Base-by-base conservation (phyloP, 1,140 invertebrate genomes). In the Drosophila erecta region DNA sequence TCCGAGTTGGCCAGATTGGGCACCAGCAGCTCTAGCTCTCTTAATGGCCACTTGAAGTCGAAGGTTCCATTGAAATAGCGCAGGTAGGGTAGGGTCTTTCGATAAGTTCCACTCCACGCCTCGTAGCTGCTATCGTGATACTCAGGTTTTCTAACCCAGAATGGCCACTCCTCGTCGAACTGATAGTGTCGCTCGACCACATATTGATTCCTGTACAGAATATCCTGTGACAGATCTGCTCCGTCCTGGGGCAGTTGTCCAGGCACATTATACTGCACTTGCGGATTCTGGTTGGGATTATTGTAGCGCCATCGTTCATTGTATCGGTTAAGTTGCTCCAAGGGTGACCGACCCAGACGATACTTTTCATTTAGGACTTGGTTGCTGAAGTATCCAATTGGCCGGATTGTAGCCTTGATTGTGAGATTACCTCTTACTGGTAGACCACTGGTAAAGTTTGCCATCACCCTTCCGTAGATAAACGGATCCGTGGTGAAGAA, bases 391-490 rank as follows among this genome's bases (percentile, higher is more conserved):
- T 94, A 94, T 37, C 95, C 94, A 14, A 97, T 94, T 2, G 96
- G 96, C 10, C 94, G 92, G 15, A 97, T 93, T 7, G 94, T 96
- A 0, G 97, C 96, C 92, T 95, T 95, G 4, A 99, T 92, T 0
- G 97, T 98, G 5, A 98, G 93, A 93, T 98, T 98, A 4, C 98
- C 98, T 35, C 92, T 92, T 0, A 97, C 96, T 0, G 96, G 96
- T 15, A 95, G 95, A 1, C 97, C 96, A 43, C 96, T 97, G 2
- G 97, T 98, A 92, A 98, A 99, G 95, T 99, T 99, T 0, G 98
- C 97, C 94, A 97, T 96, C 4, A 99, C 94, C 0, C 95, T 94
- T 0, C 98, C 98, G 80, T 95, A 93, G 70, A 99, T 95, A 79
- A 94, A 97, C 4, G 93, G 94, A 79, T 98, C 96, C 14, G 95